Evolutionary conservation across 1,140 invertebrate species (phyloP).

Genomic region (Eurytemora carolleeae): DNA sequence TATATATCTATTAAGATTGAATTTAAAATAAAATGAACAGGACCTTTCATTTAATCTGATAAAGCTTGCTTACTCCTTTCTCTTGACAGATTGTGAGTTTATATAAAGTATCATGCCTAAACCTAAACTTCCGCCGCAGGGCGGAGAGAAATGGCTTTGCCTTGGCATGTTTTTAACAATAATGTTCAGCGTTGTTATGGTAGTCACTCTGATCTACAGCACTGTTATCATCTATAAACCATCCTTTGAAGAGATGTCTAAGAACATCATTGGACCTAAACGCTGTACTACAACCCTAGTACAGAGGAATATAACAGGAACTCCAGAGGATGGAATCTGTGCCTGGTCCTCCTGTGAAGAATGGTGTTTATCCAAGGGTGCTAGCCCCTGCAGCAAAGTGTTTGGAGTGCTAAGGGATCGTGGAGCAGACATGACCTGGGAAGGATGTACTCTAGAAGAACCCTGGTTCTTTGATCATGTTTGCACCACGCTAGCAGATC

Average conservation of each 20-base stretch:
- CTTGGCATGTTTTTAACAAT: slow-evolving; percentile 12
- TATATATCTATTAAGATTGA: no score
- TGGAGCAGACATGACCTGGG: not conserved
- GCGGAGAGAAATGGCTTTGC: slow-evolving; percentile 14
- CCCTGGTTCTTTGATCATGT: not conserved
- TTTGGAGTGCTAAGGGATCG: not conserved
- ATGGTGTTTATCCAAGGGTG: slow-evolving; percentile 12
- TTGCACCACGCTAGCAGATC: not conserved
- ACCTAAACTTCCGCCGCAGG: slow-evolving; percentile 12
- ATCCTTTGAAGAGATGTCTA: slow-evolving; percentile 2
- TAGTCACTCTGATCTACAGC: slow-evolving; percentile 12
- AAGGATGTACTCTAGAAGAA: not conserved
- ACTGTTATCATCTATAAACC: slow-evolving; percentile 15
- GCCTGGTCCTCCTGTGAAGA: slow-evolving; percentile 13
- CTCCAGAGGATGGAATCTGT: not conserved
- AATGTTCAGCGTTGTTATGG: slow-evolving; percentile 5
- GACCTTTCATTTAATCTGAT: no score
- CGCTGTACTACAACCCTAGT: slow-evolving; percentile 7
- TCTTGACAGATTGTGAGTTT: no score
- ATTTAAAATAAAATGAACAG: no score
- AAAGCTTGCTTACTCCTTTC: no score
- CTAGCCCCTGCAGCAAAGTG: not conserved
- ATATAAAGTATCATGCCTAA: no score
- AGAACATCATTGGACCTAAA: slow-evolving; percentile 6
- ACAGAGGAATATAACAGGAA: slow-evolving; percentile 8